Conservation (phyloP, 1,140 invertebrate species). For the Gryllus bimaculatus region DNA sequence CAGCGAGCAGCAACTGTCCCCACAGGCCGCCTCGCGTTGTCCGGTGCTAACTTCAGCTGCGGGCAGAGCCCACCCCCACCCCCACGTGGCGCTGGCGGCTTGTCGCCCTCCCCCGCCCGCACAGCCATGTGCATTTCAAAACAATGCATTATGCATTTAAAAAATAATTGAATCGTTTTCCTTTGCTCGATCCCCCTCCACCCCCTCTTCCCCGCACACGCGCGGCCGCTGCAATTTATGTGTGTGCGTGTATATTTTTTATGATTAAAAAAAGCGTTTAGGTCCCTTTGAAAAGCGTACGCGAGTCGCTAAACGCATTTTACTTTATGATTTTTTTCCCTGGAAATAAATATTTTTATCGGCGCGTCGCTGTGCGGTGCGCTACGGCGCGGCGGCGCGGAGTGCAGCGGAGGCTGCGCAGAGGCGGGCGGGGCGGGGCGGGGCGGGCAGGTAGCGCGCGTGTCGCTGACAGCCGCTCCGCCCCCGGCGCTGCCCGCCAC, state of each 20-base stretch:
- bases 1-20: not conserved
- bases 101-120: not conserved
- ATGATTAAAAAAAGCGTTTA: not conserved
- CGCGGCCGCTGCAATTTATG: not conserved
- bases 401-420: no score
- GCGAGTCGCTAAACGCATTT: not conserved
- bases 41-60: not conserved
- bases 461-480: not conserved
- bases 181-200: not conserved
- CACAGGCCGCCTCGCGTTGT: not conserved
- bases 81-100: not conserved
- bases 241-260: not conserved
- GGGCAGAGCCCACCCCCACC: no score
- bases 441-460: not conserved
- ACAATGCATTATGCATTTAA: conserved; percentile 1
- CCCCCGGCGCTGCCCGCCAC: not conserved
- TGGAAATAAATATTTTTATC: not conserved
- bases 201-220: not conserved
- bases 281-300: not conserved
- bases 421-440: no score
- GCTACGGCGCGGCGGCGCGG: no score
- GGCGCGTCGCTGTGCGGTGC: no score
- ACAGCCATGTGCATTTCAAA: not conserved
- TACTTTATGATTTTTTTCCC: conserved; percentile 1
- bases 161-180: conserved; percentile 2